Percentiles rank a stretch among this genome's conserved stretches.
phyloP scores from a whole-genome alignment of 35 echinoderm and acorn worm species.

The Amphiura filiformis region DNA sequence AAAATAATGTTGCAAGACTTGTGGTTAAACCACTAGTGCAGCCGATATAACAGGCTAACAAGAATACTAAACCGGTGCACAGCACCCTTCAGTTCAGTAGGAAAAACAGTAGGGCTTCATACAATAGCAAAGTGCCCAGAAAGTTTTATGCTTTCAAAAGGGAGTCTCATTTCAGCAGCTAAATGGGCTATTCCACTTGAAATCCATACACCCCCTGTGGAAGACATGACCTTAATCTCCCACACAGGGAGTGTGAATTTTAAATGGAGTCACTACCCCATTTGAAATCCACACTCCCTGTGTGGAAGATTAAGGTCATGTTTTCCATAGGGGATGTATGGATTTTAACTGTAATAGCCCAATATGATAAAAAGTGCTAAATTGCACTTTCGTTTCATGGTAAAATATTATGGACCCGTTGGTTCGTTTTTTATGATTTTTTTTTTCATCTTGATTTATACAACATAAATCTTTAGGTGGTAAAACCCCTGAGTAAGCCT shows the following conservation, averaged over 20 bases:
- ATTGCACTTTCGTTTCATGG: not conserved
- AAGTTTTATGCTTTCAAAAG: not conserved
- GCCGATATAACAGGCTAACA: not conserved
- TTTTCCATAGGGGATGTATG: too few relatives aligned
- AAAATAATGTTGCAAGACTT: not conserved
- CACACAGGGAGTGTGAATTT: too few relatives aligned
- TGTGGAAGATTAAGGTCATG: too few relatives aligned
- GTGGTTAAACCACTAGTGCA: not conserved
- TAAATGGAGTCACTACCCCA: too few relatives aligned
- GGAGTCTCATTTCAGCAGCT: not conserved
- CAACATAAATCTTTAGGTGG: not conserved
- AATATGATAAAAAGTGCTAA: not conserved
- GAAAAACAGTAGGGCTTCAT: not conserved
- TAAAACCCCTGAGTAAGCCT: conserved; percentile 10
- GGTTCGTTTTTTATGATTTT: not conserved
- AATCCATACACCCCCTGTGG: too few relatives aligned
- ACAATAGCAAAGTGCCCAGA: not conserved
- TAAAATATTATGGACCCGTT: conserved; percentile 4
- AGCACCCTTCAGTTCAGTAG: not conserved
- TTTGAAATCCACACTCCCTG: too few relatives aligned
- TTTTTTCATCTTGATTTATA: not conserved
- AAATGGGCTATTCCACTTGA: too few relatives aligned
- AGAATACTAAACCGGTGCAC: not conserved
- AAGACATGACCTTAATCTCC: too few relatives aligned
- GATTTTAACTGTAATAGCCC: too few relatives aligned